Evolutionary conservation across 1,140 invertebrate species (phyloP), one percentile per base, ranked within the genome.

Genomic region (Penaeus vannamei): DNA sequence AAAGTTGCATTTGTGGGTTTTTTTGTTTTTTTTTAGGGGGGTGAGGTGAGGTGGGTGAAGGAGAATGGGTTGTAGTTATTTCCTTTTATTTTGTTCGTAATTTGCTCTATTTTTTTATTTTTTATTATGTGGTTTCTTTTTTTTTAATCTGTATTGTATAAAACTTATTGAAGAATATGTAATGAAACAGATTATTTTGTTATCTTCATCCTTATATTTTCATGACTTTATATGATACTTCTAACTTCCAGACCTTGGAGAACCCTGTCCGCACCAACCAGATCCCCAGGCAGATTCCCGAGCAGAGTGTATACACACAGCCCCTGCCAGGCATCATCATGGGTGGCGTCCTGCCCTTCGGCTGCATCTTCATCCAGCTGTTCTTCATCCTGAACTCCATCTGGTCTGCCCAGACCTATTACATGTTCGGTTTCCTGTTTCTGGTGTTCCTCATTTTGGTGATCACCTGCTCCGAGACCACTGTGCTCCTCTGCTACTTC

Each of bases 361-460:
- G 98, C 66, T 99, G 99, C 93, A 99, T 99, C 93, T 99, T 99
- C 93, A 99, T 99, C 92, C 99, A 99, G 93, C 95, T 99, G 23
- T 99, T 99, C 94, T 99, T 99, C 93, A 99, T 99, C 90, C 94
- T 99, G 23, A 99, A 99, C 94, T 99, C 98, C 53, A 96, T 99
- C 79, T 99, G 99, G 99, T 98, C 98, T 62, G 97, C 96, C 92
- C 97, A 98, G 94, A 98, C 98, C 94, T 99, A 99, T 93, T 99
- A 99, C 94, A 99, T 99, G 98, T 99, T 99, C 94, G 99, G 99
- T 91, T 99, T 99, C 94, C 94, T 99, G 59, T 99, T 99, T 93
- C 94, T 99, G 86, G 99, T 99, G 69, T 99, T 99, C 93, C 94
- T 99, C 87, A 99, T 99, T 92, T 95, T 99, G 42, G 96, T 99